A percentile compares a stretch with the other conserved stretches of the same genome.
These are phyloP conservation scores for Metopolophium dirhodum DNA, from an alignment of 1,140 invertebrate species.

Conservation along the genomic window DNA sequence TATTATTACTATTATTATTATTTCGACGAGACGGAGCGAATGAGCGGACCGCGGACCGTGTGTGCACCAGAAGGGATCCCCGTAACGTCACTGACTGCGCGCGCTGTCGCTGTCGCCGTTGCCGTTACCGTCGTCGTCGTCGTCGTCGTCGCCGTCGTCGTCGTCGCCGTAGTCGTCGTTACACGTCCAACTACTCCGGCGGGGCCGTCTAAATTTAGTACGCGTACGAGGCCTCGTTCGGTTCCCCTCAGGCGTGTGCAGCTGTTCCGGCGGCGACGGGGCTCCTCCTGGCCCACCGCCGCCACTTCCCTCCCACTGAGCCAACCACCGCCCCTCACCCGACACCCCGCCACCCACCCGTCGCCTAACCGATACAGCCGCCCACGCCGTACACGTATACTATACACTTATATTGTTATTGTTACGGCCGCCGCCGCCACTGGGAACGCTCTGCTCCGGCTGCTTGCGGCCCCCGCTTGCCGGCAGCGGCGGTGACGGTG, in stretches of 20 bases:
- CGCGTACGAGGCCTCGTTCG: slow-evolving; percentile 55
- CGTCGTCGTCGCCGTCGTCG: too few relatives aligned
- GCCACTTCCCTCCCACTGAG: not conserved
- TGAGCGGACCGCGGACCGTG: not conserved
- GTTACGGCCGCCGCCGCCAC: not conserved
- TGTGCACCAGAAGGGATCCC: slow-evolving; percentile 37
- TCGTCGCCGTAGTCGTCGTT: not conserved
- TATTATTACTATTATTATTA: not conserved
- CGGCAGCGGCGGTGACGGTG: not conserved
- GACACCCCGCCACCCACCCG: not conserved
- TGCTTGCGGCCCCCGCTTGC: not conserved
- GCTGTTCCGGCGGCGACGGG: slow-evolving; percentile 50
- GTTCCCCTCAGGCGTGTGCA: slow-evolving; percentile 55
- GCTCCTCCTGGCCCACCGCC: not conserved
- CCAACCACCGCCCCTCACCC: not conserved
- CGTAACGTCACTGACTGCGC: slow-evolving; percentile 54
- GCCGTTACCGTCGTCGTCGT: not conserved
- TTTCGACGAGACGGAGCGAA: not conserved
- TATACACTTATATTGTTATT: not conserved
- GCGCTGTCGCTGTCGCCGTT: not conserved
- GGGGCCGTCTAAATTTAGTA: slow-evolving; percentile 57
- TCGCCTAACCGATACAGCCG: not conserved
- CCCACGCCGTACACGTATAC: too few relatives aligned
- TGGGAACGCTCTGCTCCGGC: not conserved
- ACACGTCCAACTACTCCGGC: slow-evolving; percentile 47